These are phyloP conservation scores for Podargus strigoides DNA, from an alignment of 2,797 vertebrate genomes.

Conservation along the genomic window DNA sequence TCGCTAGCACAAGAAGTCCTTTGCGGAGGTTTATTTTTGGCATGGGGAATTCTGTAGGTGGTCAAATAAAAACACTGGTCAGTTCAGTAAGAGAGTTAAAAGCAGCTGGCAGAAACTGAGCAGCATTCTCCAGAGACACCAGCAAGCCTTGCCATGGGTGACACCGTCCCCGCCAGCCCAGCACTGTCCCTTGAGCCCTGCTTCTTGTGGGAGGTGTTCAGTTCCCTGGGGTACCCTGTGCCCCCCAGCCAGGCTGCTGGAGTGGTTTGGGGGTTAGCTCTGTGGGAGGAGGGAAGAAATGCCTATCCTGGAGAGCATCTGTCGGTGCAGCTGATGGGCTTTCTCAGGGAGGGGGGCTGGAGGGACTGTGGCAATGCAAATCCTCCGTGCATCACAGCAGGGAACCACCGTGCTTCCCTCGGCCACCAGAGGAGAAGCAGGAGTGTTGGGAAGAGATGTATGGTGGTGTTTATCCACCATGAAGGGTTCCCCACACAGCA, in stretches of 20 bases:
- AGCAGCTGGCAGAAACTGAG: background rate
- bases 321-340: background rate
- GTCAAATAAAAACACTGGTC: background rate
- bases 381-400: accelerated
- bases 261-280: background rate
- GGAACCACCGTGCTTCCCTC: background rate
- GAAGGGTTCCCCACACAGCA: background rate
- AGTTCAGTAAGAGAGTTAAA: background rate
- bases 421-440: background rate
- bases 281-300: background rate
- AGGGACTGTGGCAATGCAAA: background rate
- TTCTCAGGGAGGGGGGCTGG: accelerated
- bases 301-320: background rate
- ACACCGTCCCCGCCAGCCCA: background rate
- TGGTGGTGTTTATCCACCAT: background rate
- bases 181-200: accelerated
- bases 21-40: background rate
- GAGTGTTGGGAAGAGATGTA: background rate
- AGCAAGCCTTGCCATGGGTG: background rate
- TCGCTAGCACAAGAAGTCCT: background rate
- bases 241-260: background rate
- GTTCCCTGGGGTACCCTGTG: background rate
- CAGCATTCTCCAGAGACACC: background rate
- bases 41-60: background rate
- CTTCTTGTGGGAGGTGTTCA: accelerated